Evolutionary conservation across 2,113 vertebrate species (phyloP), one percentile per base, ranked within the genome.

Genomic region (Paramisgurnus dabryanus): DNA sequence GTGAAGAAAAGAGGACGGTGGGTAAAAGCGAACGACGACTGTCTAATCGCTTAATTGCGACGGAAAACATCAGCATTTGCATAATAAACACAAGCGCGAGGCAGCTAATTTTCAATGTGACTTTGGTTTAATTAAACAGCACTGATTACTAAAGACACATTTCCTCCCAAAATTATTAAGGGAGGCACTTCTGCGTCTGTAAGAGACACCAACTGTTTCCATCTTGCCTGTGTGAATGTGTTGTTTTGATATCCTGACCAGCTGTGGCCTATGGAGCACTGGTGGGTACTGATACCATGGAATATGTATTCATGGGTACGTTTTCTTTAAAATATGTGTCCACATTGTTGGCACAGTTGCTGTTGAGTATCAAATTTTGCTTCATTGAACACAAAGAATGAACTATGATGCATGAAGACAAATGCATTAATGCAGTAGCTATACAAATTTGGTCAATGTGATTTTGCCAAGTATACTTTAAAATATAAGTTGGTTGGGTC

Each of bases 11-110:
- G 55, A 57, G 45, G 49, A 18, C 6, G 27, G 69, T 85, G 84
- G 87, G 78, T 79, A 85, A 84, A 76, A 69, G 78, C 84, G 86
- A 89, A 90, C 90, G 85, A 94, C 93, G 92, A 90, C 85, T 93
- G 95, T 95, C 93, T 95, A 94, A 96, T 94, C 93, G 94, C 93
- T 95, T 94, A 93, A 95, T 95, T 96, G 93, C 93, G 93, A 95
- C 91, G 85, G 93, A 92, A 86, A 95, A 94, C 81, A 93, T 95
- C 95, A 94, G 87, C 34, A 98, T 97, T 95, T 96, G 92, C 94
- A 98, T 96, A 94, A 89, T 93, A 92, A 95, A 90, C 93, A 88
- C 91, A 57, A 85, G 92, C 85, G 90, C 69, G 85, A 79, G 86
- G 88, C 92, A 85, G 88, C 84, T 82, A 87, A 92, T 89, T 92